Conservation (phyloP, 1,140 invertebrate genomes). For the Dendrolimus punctatus region DNA sequence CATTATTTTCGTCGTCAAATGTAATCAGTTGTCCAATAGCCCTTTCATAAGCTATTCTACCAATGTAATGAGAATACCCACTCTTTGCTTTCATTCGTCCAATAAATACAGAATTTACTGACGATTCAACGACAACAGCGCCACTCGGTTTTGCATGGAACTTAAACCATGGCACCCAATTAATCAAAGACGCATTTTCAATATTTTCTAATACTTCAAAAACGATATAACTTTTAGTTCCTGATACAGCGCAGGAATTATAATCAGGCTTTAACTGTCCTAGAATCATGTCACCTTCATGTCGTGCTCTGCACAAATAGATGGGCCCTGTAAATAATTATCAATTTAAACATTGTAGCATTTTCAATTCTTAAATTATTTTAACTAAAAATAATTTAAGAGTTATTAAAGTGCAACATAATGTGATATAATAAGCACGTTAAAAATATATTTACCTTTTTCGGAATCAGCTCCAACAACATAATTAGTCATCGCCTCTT, state of each 20-base stretch:
- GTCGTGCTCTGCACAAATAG: slow-evolving; percentile 81
- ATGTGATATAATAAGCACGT: too few species aligned
- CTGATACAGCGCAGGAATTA: slow-evolving; percentile 77
- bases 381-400: neutral
- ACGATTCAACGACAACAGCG: slow-evolving; percentile 74
- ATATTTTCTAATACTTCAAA: slow-evolving; percentile 86
- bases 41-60: slow-evolving; percentile 76
- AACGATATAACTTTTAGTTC: slow-evolving; percentile 72
- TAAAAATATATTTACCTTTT: slow-evolving; percentile 28
- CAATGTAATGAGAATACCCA: slow-evolving; percentile 75
- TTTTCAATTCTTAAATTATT: neutral
- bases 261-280: slow-evolving; percentile 75
- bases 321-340: slow-evolving; percentile 68
- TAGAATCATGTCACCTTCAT: slow-evolving; percentile 80
- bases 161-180: slow-evolving; percentile 81
- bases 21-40: slow-evolving; percentile 78
- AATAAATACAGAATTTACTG: slow-evolving; percentile 49
- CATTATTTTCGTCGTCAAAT: slow-evolving; percentile 75
- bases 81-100: slow-evolving; percentile 64
- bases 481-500: slow-evolving; percentile 52
- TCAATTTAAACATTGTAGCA: slow-evolving; percentile 4
- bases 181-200: slow-evolving; percentile 81
- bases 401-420: too few species aligned
- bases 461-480: slow-evolving; percentile 49
- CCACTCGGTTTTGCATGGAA: slow-evolving; percentile 75